Percentiles rank a stretch among this genome's conserved stretches.
phyloP scores from a whole-genome alignment of 2,797 vertebrate genomes.

The Graptemys geographica region DNA sequence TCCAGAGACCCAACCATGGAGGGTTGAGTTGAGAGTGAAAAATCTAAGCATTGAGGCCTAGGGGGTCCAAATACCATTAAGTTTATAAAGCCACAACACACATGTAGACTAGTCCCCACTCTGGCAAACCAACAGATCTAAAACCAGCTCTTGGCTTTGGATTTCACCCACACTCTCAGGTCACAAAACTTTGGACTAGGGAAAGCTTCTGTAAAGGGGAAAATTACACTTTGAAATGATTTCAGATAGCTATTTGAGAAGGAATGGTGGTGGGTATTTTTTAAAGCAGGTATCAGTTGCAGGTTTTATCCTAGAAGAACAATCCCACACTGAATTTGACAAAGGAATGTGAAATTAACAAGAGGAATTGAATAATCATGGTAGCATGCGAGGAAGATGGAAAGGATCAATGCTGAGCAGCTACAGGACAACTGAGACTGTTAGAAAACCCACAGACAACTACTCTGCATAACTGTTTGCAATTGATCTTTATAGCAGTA shows the following conservation, averaged over 20 bases:
- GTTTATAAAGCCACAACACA: background rate
- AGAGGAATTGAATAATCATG: constrained; percentile 74
- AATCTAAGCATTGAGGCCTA: background rate
- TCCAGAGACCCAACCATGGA: background rate
- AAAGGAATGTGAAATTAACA: constrained; percentile 66
- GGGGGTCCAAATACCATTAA: background rate
- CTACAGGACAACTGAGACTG: constrained; percentile 6
- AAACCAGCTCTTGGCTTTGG: background rate
- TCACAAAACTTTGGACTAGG: background rate
- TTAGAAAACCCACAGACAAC: constrained; percentile 39
- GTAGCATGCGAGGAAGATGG: constrained; percentile 30
- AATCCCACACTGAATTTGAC: constrained; percentile 41
- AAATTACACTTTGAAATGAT: background rate
- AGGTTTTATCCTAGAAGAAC: constrained; percentile 25
- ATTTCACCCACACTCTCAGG: background rate
- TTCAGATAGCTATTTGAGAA: background rate
- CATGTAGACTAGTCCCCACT: background rate
- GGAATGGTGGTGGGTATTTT: background rate
- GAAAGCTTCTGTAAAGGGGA: background rate
- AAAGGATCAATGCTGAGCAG: constrained; percentile 47
- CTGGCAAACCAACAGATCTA: background rate
- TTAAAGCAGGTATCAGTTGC: background rate
- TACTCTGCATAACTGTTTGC: constrained; percentile 25
- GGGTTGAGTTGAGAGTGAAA: background rate
- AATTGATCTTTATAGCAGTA: background rate